These are phyloP conservation scores for Galago senegalensis DNA, from an alignment of 2,797 vertebrate genomes.

Conservation along the genomic window DNA sequence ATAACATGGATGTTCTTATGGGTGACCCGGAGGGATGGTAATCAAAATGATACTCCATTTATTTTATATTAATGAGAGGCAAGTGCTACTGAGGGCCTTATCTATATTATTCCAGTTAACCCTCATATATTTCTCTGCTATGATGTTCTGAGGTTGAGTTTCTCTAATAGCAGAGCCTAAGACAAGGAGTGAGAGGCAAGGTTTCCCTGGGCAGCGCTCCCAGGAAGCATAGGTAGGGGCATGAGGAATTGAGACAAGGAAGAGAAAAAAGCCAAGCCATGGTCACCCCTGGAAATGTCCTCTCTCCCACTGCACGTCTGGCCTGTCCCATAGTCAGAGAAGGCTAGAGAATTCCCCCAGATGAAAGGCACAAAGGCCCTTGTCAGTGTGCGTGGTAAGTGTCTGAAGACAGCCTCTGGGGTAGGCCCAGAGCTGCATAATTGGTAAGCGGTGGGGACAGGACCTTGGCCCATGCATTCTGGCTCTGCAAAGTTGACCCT, in stretches of 20 bases:
- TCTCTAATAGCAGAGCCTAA: constrained; percentile 12
- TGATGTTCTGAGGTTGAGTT: not conserved
- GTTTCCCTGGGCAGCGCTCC: not conserved
- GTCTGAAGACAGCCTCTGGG: not conserved
- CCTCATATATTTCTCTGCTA: not conserved
- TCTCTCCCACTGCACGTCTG: not conserved
- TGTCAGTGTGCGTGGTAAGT: not conserved
- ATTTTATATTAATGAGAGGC: not conserved
- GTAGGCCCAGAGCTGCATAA: not conserved
- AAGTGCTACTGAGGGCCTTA: not conserved
- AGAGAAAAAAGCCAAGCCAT: not conserved
- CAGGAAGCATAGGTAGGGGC: not conserved
- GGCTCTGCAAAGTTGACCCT: not conserved
- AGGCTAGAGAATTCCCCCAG: not conserved
- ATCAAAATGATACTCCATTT: not conserved
- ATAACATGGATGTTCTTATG: not conserved
- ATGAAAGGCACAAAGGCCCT: not conserved
- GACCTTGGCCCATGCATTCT: not conserved
- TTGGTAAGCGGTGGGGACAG: not conserved
- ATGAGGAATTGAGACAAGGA: not conserved
- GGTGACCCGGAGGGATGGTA: not conserved
- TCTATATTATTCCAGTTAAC: not conserved
- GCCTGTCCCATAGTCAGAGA: not conserved
- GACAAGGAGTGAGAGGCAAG: not conserved
- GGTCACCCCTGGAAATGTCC: not conserved